A percentile compares a stretch with the other conserved stretches of the same genome.
Conservation (phyloP, 1,140 invertebrate species). For the Drosophila murphyi region DNA sequence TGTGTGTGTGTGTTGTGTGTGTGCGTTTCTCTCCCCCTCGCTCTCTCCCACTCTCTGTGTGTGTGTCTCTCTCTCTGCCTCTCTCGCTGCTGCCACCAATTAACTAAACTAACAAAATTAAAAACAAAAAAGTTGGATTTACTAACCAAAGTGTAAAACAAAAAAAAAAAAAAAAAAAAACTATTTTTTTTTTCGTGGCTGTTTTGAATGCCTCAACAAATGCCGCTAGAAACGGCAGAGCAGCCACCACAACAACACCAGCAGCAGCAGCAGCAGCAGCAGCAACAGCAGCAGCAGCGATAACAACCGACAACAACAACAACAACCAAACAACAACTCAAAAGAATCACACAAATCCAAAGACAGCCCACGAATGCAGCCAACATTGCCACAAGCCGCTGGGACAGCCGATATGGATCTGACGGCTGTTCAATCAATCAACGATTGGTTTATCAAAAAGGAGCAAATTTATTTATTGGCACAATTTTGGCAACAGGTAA, state of each 20-base stretch:
- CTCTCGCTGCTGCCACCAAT: slow-evolving; percentile 10
- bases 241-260: slow-evolving; percentile 3
- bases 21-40: background rate
- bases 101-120: slow-evolving; percentile 35
- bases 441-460: slow-evolving; percentile 96
- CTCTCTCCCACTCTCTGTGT: background rate
- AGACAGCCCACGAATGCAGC: slow-evolving; percentile 88
- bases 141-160: background rate
- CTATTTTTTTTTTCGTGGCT: slow-evolving; percentile 1
- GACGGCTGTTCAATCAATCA: slow-evolving; percentile 94
- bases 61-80: background rate
- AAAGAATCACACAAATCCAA: slow-evolving; percentile 24
- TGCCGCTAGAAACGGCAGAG: slow-evolving; percentile 23
- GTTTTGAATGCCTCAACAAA: slow-evolving; percentile 30
- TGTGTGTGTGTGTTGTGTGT: slow-evolving; percentile 3
- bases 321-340: slow-evolving; percentile 15
- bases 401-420: slow-evolving; percentile 91
- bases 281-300: slow-evolving; percentile 34
- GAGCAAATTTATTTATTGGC: slow-evolving; percentile 95
- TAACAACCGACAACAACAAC: slow-evolving; percentile 15
- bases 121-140: background rate
- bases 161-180: background rate
- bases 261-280: slow-evolving; percentile 9
- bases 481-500: slow-evolving; percentile 97
- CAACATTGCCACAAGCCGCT: slow-evolving; percentile 86